Base-by-base conservation (phyloP, 2,888 invertebrate genomes). In the Drosophila limbata region DNA sequence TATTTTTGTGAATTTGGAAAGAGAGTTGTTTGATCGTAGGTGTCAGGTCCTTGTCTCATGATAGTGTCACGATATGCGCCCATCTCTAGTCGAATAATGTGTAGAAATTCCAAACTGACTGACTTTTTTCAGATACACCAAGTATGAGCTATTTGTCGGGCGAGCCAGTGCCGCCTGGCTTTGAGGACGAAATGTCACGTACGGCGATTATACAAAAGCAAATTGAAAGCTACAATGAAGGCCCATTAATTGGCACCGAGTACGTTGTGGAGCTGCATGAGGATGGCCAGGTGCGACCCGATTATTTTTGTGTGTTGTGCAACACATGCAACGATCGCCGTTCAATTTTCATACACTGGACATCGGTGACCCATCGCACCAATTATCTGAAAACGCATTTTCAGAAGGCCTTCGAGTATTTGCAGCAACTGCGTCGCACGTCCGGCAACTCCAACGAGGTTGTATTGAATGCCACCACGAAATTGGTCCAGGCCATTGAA, bases 291-390 rank as follows among this genome's bases (percentile, higher is more conserved):
- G 94, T 94, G 88, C 96, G 96, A 91, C 96, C 96, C 0, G 93
- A 94, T 55, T 97, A 97, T 92, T 93, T 95, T 55, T 97, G 97
- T 92, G 94, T 96, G 78, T 93, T 97, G 70, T 97, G 97, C 92
- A 94, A 95, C 86, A 97, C 96, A 92, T 95, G 95, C 79, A 96
- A 96, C 40, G 96, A 96, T 90, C 95, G 95, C 28, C 94, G 96
- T 48, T 96, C 96, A 55, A 96, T 97, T 77, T 93, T 97, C 91
- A 95, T 95, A 74, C 97, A 97, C 91, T 94, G 97, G 90, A 95
- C 95, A 19, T 96, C 96, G 90, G 95, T 95, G 91, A 95, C 95
- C 92, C 97, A 97, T 90, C 94, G 95, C 13, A 93, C 94, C 85
- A 94, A 96, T 89, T 97, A 95, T 91, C 92, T 97, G 73, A 91